Percentiles rank a stretch among this genome's conserved stretches.
These are phyloP conservation scores for Dinothrombium tinctorium DNA, from an alignment of 1,140 invertebrate species.

Conservation along the genomic window DNA sequence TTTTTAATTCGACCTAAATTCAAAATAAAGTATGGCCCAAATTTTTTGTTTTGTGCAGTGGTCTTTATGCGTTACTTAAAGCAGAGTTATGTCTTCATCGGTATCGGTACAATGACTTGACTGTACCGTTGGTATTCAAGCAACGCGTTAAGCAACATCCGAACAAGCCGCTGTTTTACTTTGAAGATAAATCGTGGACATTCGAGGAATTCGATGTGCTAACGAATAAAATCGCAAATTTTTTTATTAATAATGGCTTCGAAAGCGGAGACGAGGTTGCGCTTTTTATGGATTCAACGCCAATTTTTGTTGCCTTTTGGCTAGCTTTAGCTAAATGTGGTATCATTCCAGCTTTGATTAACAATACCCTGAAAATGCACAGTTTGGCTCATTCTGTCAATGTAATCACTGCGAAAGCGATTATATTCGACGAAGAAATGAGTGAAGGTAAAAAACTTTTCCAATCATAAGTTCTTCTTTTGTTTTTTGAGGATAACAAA, in stretches of 20 bases:
- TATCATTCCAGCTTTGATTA: constrained; percentile 18
- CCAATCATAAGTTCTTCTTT: not conserved
- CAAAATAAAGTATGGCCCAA: no score
- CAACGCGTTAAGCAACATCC: constrained; percentile 41
- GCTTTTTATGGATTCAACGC: constrained; percentile 54
- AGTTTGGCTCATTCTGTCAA: constrained; percentile 18
- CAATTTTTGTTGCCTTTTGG: constrained; percentile 65
- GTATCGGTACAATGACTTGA: constrained; percentile 28
- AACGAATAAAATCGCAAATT: no score
- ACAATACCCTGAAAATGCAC: constrained; percentile 16
- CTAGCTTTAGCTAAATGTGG: constrained; percentile 35
- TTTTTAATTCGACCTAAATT: no score
- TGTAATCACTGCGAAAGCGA: constrained; percentile 17
- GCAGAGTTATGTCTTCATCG: constrained; percentile 2
- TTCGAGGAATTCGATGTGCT: constrained; percentile 42
- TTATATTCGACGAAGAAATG: constrained; percentile 15
- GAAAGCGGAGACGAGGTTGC: constrained; percentile 51
- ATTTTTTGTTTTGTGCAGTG: no score
- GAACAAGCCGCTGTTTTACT: constrained; percentile 50
- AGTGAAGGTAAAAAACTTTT: constrained; percentile 16
- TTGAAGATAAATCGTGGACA: constrained; percentile 51
- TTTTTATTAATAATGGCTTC: constrained; percentile 41
- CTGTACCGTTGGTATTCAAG: constrained; percentile 46
- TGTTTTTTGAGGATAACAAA: constrained; percentile 10
- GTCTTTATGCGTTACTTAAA: no score